These are phyloP conservation scores for Chlamydotis undulata DNA, from an alignment of 2,113 vertebrate genomes.

Conservation along the genomic window DNA sequence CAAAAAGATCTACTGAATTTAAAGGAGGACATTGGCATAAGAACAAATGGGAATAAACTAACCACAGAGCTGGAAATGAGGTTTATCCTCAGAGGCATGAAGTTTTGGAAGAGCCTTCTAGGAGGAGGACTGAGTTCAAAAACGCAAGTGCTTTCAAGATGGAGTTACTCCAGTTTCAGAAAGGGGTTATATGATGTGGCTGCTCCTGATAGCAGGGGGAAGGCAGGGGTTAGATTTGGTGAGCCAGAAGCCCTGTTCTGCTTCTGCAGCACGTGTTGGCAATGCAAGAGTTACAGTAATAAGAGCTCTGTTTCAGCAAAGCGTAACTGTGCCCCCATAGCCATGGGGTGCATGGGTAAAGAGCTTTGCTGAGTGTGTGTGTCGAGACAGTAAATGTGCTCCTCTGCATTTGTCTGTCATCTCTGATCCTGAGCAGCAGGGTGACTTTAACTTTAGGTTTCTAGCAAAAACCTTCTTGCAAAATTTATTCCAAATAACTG, in stretches of 20 bases:
- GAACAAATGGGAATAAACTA: constrained; percentile 21
- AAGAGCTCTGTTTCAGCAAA: not conserved
- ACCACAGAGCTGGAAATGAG: constrained; percentile 22
- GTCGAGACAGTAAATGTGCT: not conserved
- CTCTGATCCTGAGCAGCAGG: not conserved
- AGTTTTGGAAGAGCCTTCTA: not conserved
- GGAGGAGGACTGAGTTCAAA: not conserved
- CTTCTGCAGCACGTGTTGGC: not conserved
- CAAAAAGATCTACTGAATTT: not conserved
- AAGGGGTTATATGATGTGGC: not conserved
- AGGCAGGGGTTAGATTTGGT: not conserved
- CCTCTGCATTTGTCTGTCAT: too few relatives aligned
- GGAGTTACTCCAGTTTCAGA: not conserved
- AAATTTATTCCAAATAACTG: not conserved
- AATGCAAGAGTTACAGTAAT: not conserved
- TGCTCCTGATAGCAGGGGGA: not conserved
- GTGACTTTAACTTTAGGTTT: not conserved
- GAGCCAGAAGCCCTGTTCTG: not conserved
- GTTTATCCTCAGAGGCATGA: constrained; percentile 13
- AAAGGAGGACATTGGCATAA: not conserved
- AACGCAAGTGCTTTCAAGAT: not conserved
- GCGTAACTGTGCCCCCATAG: not conserved
- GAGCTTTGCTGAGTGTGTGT: not conserved
- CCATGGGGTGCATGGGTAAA: not conserved
- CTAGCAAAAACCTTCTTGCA: not conserved